phyloP scores from a whole-genome alignment of 2,888 invertebrate species.

The Rambutsinella grinnellia region DNA sequence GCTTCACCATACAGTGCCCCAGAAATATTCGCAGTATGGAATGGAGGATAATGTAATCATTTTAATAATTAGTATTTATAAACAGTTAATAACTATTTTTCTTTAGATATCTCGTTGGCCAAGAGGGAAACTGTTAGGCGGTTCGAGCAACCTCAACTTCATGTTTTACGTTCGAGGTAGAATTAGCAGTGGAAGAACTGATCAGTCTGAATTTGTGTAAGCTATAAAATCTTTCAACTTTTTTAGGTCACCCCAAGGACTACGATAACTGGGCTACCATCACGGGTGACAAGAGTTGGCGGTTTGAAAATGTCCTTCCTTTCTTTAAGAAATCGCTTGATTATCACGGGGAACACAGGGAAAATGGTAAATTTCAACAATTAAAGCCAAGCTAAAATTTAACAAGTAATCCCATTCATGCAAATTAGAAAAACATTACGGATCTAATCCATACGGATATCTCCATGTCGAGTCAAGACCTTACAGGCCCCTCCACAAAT shows the following conservation, averaged over 20 bases:
- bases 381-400: background rate
- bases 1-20: constrained; percentile 58
- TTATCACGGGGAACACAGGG: constrained; percentile 47
- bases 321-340: constrained; percentile 59
- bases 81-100: background rate
- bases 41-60: constrained; percentile 29
- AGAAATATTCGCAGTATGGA: constrained; percentile 36
- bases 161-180: constrained; percentile 61
- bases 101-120: constrained; percentile 48
- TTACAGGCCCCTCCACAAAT: constrained; percentile 32
- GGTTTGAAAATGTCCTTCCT: constrained; percentile 57
- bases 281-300: constrained; percentile 57
- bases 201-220: no score
- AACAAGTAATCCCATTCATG: background rate
- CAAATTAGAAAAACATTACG: constrained; percentile 47
- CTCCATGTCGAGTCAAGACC: constrained; percentile 38
- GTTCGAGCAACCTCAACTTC: constrained; percentile 43
- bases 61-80: background rate
- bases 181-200: no score
- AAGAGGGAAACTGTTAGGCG: constrained; percentile 36
- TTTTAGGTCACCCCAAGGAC: constrained; percentile 5
- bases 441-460: constrained; percentile 34
- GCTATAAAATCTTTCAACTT: no score
- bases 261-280: constrained; percentile 37
- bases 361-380: constrained; percentile 38